phyloP scores from a whole-genome alignment of 2,888 invertebrate species.

The Campoletis raptor region DNA sequence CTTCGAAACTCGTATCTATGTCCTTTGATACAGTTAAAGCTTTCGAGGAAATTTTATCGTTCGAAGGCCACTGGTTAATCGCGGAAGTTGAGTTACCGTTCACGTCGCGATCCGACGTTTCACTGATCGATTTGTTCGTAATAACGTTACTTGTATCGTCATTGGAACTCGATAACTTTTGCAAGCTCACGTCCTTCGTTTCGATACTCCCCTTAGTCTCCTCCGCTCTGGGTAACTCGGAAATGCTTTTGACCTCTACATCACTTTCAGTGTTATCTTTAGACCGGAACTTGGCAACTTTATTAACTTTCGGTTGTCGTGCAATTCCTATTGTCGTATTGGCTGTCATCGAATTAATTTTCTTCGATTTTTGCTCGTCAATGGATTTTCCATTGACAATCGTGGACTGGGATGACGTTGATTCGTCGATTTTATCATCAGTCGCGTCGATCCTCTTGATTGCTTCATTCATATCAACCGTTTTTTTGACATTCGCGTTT shows the following conservation, averaged over 20 bases:
- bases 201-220: slow-evolving; percentile 52
- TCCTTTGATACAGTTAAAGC: neutral
- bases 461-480: slow-evolving; percentile 43
- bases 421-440: slow-evolving; percentile 23
- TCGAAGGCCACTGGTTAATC: neutral
- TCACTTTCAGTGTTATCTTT: slow-evolving; percentile 77
- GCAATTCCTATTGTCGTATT: slow-evolving; percentile 31
- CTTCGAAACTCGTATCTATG: slow-evolving; percentile 1
- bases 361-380: slow-evolving; percentile 42
- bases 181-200: slow-evolving; percentile 56
- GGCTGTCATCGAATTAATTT: slow-evolving; percentile 15
- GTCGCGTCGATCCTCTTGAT: slow-evolving; percentile 22
- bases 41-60: neutral
- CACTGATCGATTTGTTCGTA: slow-evolving; percentile 54
- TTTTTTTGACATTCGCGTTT: slow-evolving; percentile 25
- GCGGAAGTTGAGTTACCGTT: slow-evolving; percentile 1
- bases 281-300: slow-evolving; percentile 73
- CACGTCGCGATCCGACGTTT: slow-evolving; percentile 40
- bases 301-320: slow-evolving; percentile 48
- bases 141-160: slow-evolving; percentile 25
- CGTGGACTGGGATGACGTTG: neutral
- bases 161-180: slow-evolving; percentile 46
- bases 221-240: slow-evolving; percentile 39
- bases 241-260: slow-evolving; percentile 74
- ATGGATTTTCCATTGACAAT: slow-evolving; percentile 30